A percentile compares a stretch with the other conserved stretches of the same genome.
Evolutionary conservation across 30 jellyfish, hydroid and myxozoan species (phyloP).

Genomic region (Hydractinia symbiolongicarpus): DNA sequence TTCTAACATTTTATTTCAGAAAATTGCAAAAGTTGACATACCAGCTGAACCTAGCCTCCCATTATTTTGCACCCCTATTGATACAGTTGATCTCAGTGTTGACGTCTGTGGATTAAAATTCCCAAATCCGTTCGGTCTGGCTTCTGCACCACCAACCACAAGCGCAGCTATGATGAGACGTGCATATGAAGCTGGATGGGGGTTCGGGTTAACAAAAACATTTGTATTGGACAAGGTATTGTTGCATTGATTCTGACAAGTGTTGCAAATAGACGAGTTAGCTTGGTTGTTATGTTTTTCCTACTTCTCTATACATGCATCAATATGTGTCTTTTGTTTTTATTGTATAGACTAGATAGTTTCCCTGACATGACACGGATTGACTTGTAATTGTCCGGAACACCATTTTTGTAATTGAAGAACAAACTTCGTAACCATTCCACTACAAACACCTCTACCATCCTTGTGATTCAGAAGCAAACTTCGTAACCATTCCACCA

Average conservation of each 20-base stretch:
- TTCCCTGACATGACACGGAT: neutral
- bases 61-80: conserved; percentile 75
- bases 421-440: too few species aligned
- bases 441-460: too few species aligned
- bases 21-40: conserved; percentile 45
- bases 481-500: too few species aligned
- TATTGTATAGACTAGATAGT: neutral
- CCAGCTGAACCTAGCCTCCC: conserved; percentile 68
- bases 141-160: conserved; percentile 95
- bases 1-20: too few species aligned
- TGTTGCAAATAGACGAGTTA: neutral
- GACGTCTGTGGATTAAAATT: conserved; percentile 83
- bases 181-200: conserved; percentile 94
- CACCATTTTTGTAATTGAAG: too few species aligned
- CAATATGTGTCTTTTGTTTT: neutral
- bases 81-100: conserved; percentile 68
- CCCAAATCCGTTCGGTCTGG: conserved; percentile 90
- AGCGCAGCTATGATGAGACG: conserved; percentile 88
- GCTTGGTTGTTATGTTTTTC: neutral
- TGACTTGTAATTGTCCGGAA: neutral
- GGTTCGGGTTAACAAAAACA: conserved; percentile 78
- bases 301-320: neutral
- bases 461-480: too few species aligned
- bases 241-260: neutral
- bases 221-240: conserved; percentile 73